phyloP scores from a whole-genome alignment of 2,113 vertebrate species.

The Ibidorhyncha struthersii region DNA sequence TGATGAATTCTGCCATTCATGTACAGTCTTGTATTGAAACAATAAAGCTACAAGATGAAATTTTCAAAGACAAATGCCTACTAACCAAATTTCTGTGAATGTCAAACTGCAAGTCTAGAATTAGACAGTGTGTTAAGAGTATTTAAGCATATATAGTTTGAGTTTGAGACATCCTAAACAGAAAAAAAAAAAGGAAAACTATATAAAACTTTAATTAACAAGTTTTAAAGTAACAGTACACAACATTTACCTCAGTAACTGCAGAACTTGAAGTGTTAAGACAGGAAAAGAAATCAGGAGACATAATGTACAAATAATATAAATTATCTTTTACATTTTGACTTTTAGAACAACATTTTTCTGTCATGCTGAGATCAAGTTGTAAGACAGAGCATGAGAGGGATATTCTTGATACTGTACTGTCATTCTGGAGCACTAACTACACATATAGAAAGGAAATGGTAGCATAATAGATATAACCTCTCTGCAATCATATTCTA shows the following conservation, averaged over 20 bases:
- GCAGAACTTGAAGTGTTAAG: not conserved
- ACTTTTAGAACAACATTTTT: not conserved
- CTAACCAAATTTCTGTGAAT: not conserved
- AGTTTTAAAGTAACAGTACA: not conserved
- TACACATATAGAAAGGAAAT: not conserved
- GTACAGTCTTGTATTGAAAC: not conserved
- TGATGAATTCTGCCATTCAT: not conserved
- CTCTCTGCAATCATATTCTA: not conserved
- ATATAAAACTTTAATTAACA: not conserved
- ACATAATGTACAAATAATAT: not conserved
- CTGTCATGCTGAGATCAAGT: not conserved
- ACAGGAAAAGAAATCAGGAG: not conserved
- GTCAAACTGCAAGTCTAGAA: not conserved
- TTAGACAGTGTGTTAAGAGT: not conserved
- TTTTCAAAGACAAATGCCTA: not conserved
- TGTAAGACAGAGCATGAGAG: not conserved
- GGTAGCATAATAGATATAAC: not conserved
- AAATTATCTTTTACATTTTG: not conserved
- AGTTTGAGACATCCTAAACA: not conserved
- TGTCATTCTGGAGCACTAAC: not conserved
- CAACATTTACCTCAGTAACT: not conserved
- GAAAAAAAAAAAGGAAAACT: not conserved
- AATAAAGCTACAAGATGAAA: not conserved
- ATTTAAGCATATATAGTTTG: not conserved
- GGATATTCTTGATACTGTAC: not conserved